Base-by-base conservation (phyloP, 2,113 vertebrate genomes). In the Vidua chalybeata region DNA sequence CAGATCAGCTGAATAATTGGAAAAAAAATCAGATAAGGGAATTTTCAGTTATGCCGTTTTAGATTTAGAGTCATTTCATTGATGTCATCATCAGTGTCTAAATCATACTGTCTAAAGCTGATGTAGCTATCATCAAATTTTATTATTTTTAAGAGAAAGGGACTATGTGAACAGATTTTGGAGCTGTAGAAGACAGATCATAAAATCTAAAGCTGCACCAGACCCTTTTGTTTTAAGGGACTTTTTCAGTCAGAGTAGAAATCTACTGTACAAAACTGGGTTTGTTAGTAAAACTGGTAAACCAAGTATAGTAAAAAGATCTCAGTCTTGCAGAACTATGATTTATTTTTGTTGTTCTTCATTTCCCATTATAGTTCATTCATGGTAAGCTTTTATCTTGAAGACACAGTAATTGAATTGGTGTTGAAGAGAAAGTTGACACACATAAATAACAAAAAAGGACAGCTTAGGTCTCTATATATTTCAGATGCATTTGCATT, bases 401-500 rank as follows among this genome's bases (percentile, higher is more conserved):
- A 78, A 93, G 61, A 90, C 92, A 96, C 27, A 80, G 87, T 96
- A 95, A 96, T 93, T 96, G 94, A 91, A 94, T 94, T 95, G 85
- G 67, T 95, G 54, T 85, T 93, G 93, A 96, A 89, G 71, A 91
- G 75, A 92, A 94, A 95, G 94, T 90, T 95, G 93, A 61, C 56
- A 49, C 35, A 68, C 68, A 74, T 93, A 96, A 96, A 96, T 94
- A 91, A 95, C 18, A 74, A 23, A 87, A 88, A 79, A 79, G 23
- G 75, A 94, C 39, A 77, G 21, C 41, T 91, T 90, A 88, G 75
- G 23, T 86, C 48, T 86, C 45, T 75, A 7, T 92, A 27, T 95
- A 84, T 93, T 96, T 95, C 49, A 89, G 69, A 87, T 92, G 75
- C 73, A 49, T 95, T 96, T 97, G 88, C 66, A 17, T 72, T 93